Conservation (phyloP, 2,797 vertebrate genomes). For the Limnodromus scolopaceus region DNA sequence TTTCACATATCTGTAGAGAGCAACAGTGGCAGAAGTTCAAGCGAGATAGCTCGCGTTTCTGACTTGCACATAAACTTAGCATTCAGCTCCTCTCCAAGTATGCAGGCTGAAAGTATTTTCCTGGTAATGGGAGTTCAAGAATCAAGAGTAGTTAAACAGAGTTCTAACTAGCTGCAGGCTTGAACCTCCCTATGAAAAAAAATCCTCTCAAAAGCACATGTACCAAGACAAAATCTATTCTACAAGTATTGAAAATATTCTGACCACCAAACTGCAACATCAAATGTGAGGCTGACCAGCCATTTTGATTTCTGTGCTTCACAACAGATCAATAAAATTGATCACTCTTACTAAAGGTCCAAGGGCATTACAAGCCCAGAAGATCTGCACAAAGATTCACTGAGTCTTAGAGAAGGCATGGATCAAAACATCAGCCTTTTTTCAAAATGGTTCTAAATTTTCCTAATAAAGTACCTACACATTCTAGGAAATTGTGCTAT, state of each 20-base stretch:
- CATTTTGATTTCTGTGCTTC: background rate
- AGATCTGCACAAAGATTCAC: background rate
- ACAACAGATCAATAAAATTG: background rate
- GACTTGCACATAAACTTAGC: background rate
- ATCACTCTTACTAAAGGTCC: background rate
- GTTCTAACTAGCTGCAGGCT: background rate
- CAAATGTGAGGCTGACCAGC: background rate
- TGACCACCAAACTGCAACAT: background rate
- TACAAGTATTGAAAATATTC: background rate
- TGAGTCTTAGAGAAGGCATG: background rate
- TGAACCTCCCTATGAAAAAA: background rate
- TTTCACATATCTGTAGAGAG: background rate
- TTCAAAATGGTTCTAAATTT: background rate
- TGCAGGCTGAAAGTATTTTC: background rate
- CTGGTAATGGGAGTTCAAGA: background rate
- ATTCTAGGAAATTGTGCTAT: background rate
- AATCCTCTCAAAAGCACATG: fast-evolving
- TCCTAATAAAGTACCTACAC: background rate
- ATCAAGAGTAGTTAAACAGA: background rate
- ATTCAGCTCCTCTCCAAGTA: background rate
- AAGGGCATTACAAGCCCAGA: background rate
- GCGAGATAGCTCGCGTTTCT: background rate
- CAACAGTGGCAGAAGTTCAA: background rate
- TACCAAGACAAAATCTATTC: background rate
- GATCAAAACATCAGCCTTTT: background rate